Evolutionary conservation across 2,888 invertebrate species (phyloP).

Genomic region (Leucoma salicis): DNA sequence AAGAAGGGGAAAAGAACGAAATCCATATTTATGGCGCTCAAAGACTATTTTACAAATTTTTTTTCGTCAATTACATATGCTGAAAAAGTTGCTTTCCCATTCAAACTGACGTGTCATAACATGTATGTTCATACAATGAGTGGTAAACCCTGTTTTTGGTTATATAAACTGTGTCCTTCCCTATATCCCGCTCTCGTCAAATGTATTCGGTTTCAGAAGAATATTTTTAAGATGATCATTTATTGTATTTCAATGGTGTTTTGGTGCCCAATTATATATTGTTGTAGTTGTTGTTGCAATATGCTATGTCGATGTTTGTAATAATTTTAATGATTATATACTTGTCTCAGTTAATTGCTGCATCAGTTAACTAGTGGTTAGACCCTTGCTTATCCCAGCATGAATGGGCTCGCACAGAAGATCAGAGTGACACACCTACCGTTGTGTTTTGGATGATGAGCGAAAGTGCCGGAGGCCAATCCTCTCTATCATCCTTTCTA

Average conservation of each 20-base stretch:
- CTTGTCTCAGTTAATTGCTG: too few relatives aligned
- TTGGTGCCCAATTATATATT: slow-evolving; percentile 47
- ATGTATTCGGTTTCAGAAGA: slow-evolving; percentile 24
- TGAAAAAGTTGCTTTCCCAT: slow-evolving; percentile 13
- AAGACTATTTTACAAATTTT: background rate
- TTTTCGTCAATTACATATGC: slow-evolving; percentile 2
- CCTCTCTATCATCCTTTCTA: too few relatives aligned
- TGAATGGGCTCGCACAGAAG: too few relatives aligned
- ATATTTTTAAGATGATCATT: slow-evolving; percentile 18
- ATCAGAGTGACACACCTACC: too few relatives aligned
- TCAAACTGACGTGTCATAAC: slow-evolving; percentile 4
- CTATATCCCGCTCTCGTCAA: slow-evolving; percentile 36
- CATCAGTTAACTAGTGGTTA: too few relatives aligned
- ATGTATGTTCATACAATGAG: slow-evolving; percentile 11
- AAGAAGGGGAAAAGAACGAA: background rate
- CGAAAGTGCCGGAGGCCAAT: too few relatives aligned
- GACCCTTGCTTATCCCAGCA: too few relatives aligned
- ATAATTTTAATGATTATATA: slow-evolving; percentile 3
- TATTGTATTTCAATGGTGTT: slow-evolving; percentile 38
- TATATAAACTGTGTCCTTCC: slow-evolving; percentile 26
- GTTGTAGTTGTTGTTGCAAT: slow-evolving; percentile 34
- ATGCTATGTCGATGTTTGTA: slow-evolving; percentile 2
- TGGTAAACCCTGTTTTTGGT: slow-evolving; percentile 10
- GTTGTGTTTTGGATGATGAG: too few relatives aligned
- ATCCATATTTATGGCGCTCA: background rate